Percentiles rank a stretch among this genome's conserved stretches.
Conservation (phyloP, 2,888 invertebrate genomes). For the Parnassius mnemosyne region DNA sequence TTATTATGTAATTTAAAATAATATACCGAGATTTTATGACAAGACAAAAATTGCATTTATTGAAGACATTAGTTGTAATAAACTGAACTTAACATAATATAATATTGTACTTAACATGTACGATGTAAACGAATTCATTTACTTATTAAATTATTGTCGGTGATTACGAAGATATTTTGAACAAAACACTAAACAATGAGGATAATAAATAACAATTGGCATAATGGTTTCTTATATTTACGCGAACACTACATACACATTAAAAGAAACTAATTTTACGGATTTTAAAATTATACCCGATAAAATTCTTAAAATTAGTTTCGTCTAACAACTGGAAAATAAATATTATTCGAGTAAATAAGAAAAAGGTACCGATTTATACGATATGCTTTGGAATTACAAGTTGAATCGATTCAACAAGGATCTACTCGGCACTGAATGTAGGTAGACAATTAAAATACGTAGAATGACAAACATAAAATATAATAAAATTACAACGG, state of each 20-base stretch:
- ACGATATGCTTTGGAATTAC: constrained; percentile 10
- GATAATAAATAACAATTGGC: constrained; percentile 18
- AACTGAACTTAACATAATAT: constrained; percentile 24
- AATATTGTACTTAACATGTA: constrained; percentile 63
- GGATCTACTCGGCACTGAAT: background rate
- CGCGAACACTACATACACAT: too few species aligned
- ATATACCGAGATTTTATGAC: constrained; percentile 66
- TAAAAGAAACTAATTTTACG: too few species aligned
- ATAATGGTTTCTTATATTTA: too few species aligned
- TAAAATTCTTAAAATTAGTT: too few species aligned
- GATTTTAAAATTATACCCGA: too few species aligned
- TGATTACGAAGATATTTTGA: constrained; percentile 18
- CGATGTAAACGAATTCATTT: constrained; percentile 28
- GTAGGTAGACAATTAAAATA: background rate
- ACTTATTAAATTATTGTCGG: constrained; percentile 20
- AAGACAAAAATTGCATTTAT: constrained; percentile 62
- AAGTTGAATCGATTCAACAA: constrained; percentile 5
- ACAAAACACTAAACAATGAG: constrained; percentile 28
- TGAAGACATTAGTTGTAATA: constrained; percentile 38
- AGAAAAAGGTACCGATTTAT: constrained; percentile 20
- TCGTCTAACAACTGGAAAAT: constrained; percentile 25
- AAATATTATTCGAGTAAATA: constrained; percentile 54
- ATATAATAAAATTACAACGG: constrained; percentile 17
- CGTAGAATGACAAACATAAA: background rate
- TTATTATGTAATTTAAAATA: constrained; percentile 33